Base-by-base conservation (phyloP, 2,888 invertebrate species). In the Cryptosula pallasiana region DNA sequence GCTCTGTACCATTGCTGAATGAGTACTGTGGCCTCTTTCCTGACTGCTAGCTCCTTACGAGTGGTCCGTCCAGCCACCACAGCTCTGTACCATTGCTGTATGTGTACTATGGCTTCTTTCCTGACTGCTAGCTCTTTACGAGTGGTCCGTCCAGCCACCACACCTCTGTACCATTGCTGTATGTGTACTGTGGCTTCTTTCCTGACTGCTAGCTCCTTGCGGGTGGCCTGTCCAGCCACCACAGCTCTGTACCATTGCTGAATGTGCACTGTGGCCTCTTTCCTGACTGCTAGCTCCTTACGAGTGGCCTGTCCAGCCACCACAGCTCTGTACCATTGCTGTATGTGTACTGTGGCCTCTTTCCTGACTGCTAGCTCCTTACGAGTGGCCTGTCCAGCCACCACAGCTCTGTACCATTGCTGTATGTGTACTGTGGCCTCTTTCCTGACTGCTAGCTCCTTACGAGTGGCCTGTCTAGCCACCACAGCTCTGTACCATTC, bases 11-110 rank as follows among this genome's bases (percentile, higher is more conserved):
- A 13, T 20, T 45, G 45, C 45, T 45, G 45, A 45, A 45, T 45
- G 45, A 45, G 9, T 20, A 45, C 9, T 45, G 20, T 20, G 5
- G 45, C 69, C 71, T 45, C 71, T 9, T 1, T 71, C n/a, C 69
- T 74, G 73, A 23, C 73, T 69, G 13, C 45, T 71, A 35, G 55
- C 70, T 0, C n/a, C 35, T 20, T 34, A 34, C 27, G 13, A 27
- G 34, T 29, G 36, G 16, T 20, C 27, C n/a, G 13, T 73, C 32
- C 57, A 16, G 13, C 29, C 73, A 20, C 72, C 29, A 23, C 69
- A 73, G 13, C 72, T 45, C 45, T 45, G 20, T 13, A 45, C 58
- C 58, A 32, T 27, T 58, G 25, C 25, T 23, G 25, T 9, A 23
- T 54, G 54, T n/a, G 45, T 20, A 45, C 45, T 20, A 5, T 20